Base-by-base conservation (phyloP, 2,797 vertebrate genomes). In the Poeciliopsis paucimaculata region DNA sequence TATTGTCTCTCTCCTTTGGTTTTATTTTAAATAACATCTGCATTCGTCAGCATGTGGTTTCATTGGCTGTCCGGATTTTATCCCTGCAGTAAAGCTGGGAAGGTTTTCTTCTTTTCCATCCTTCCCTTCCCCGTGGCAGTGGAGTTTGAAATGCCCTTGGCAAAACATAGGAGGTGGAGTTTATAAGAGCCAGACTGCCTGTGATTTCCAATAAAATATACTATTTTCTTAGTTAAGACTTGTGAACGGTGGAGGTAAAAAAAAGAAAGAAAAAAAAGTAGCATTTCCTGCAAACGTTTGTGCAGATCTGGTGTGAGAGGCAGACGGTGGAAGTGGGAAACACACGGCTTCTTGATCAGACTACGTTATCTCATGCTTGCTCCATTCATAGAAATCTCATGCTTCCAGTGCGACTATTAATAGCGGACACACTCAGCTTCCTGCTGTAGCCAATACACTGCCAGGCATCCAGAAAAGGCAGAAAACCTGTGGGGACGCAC, bases 21-120 rank as follows among this genome's bases (percentile, higher is more conserved):
- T 92, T 94, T 92, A 88, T 94, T 93, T 87, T 88, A 93, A 93
- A 90, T 90, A 91, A 90, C 91, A 93, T 94, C 91, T 94, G 90
- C 94, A 90, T 91, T 93, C 76, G 91, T 94, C 94, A 95, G 92
- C 92, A 93, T 55, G 75, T 78, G 6, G 82, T 90, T 91, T 91
- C 86, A 84, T 93, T 88, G 86, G 90, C 62, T 82, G 86, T 85
- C 73, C 60, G 79, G 82, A 85, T 88, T 82, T 90, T 91, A 89
- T 91, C 87, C 86, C 86, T 90, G 62, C 34, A 86, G 84, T 72
- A 87, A 91, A 86, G 89, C 91, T 92, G 90, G 85, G 90, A 93
- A 91, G 93, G 91, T 92, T 93, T 94, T 93, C 5, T 5, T 23
- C 18, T 49, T 23, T 20, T 20, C 2, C 9, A 3, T 94, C 93